Conservation (phyloP, 2,113 vertebrate species). For the Tichodroma muraria region DNA sequence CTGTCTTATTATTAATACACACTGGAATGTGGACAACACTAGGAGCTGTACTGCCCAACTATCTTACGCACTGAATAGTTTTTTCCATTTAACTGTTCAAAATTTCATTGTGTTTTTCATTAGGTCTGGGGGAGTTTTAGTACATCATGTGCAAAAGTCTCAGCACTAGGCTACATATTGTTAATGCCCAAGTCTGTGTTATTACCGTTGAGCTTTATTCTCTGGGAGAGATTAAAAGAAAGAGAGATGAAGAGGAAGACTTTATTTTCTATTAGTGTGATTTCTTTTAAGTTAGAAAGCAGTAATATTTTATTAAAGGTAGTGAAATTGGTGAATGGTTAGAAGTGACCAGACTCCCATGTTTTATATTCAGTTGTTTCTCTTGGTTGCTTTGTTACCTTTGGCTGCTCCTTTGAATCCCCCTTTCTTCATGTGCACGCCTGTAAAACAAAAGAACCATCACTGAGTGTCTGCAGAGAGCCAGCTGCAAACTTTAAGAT, state of each 20-base stretch:
- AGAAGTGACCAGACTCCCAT: background rate
- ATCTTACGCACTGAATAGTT: background rate
- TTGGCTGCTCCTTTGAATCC: background rate
- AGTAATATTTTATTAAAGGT: constrained; percentile 6
- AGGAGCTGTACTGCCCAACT: constrained; percentile 1
- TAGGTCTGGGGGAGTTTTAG: constrained; percentile 29
- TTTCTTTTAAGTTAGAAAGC: constrained; percentile 5
- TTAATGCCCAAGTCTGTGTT: background rate
- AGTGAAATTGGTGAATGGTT: background rate
- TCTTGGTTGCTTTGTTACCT: background rate
- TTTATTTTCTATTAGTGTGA: background rate
- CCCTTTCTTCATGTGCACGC: background rate
- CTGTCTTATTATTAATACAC: constrained; percentile 16
- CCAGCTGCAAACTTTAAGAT: background rate
- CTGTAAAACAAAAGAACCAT: background rate
- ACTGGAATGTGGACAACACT: constrained; percentile 31
- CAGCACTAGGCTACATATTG: background rate
- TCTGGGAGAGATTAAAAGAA: background rate
- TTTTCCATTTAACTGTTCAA: constrained; percentile 12
- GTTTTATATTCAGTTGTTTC: background rate
- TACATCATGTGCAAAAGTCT: background rate
- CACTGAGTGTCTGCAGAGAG: background rate
- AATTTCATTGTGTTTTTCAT: constrained; percentile 55
- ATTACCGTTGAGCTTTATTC: background rate
- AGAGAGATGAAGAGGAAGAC: background rate